phyloP scores from a whole-genome alignment of 2,113 vertebrate species.

The Amblyornis subalaris region DNA sequence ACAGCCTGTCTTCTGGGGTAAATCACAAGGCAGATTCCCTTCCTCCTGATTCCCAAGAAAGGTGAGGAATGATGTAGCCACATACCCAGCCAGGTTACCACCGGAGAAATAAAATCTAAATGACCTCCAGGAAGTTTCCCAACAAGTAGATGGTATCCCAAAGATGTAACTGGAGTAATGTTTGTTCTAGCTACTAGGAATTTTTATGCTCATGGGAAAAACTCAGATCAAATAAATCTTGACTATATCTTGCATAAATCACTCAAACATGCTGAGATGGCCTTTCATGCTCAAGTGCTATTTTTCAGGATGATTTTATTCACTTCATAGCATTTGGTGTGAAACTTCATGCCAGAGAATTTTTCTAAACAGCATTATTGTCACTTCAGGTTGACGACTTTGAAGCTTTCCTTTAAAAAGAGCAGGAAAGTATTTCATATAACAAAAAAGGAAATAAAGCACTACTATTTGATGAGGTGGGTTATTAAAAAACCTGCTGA shows the following conservation, averaged over 20 bases:
- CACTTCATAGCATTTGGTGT: not conserved
- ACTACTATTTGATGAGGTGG: not conserved
- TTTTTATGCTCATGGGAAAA: not conserved
- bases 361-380: not conserved
- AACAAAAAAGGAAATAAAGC: not conserved
- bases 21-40: not conserved
- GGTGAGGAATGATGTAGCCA: not conserved
- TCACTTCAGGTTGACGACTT: not conserved
- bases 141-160: not conserved
- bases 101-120: not conserved
- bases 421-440: not conserved
- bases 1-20: not conserved
- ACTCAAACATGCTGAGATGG: not conserved
- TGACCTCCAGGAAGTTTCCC: not conserved
- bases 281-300: not conserved
- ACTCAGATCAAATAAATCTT: not conserved
- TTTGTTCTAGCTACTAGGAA: not conserved
- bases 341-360: not conserved
- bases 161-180: not conserved
- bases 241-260: not conserved
- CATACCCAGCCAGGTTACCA: not conserved
- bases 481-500: not conserved
- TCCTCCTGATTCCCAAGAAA: not conserved
- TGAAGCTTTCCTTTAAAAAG: not conserved
- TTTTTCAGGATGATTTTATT: not conserved